Conservation (phyloP, 2,888 invertebrate species). For the Caenorhabditis sp. region DNA sequence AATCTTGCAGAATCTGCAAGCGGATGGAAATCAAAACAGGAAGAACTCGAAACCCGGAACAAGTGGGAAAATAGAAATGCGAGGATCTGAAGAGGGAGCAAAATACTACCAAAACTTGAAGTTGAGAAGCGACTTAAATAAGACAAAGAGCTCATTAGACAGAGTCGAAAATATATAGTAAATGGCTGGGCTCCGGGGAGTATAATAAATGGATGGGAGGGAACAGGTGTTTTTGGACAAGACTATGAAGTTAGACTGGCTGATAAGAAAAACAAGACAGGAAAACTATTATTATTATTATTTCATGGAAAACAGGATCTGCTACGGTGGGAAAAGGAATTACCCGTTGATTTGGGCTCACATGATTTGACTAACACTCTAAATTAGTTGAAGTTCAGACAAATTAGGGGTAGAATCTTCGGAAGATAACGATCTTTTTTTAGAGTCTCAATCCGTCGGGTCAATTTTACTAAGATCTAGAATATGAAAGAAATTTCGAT, state of each 20-base stretch:
- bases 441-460: too few relatives aligned
- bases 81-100: background rate
- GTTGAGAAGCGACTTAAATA: background rate
- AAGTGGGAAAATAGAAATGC: background rate
- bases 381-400: too few relatives aligned
- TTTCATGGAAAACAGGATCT: too few relatives aligned
- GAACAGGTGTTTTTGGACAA: background rate
- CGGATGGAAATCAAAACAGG: background rate
- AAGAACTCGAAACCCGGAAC: background rate
- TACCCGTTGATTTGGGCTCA: too few relatives aligned
- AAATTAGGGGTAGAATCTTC: too few relatives aligned
- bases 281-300: background rate
- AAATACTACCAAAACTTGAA: background rate
- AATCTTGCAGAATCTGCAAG: background rate
- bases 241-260: background rate
- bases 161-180: background rate
- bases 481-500: too few relatives aligned
- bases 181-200: background rate
- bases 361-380: too few relatives aligned
- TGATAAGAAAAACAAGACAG: background rate
- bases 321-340: too few relatives aligned
- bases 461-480: too few relatives aligned
- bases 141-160: background rate
- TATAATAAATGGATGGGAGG: background rate
- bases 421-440: too few relatives aligned